A percentile compares a stretch with the other conserved stretches of the same genome.
These are phyloP conservation scores for Hyalella azteca DNA, from an alignment of 2,888 invertebrate species.

Conservation along the genomic window DNA sequence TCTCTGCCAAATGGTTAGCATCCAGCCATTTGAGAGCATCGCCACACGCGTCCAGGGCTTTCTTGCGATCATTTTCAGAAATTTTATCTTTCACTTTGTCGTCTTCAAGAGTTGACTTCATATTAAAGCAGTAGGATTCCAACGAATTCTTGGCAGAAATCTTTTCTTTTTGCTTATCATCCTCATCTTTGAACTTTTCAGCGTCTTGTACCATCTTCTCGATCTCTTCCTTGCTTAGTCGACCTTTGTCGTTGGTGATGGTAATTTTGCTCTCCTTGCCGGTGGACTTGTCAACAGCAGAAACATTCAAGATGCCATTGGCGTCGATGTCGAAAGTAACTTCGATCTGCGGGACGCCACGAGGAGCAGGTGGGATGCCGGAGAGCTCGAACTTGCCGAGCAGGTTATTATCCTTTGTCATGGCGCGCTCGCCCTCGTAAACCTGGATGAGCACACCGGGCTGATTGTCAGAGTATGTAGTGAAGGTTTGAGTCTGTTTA, in stretches of 20 bases:
- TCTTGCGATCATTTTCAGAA: conserved; percentile 73
- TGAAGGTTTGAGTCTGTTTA: conserved; percentile 95
- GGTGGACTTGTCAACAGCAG: conserved; percentile 68
- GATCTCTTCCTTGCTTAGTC: conserved; percentile 90
- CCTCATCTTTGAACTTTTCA: conserved; percentile 74
- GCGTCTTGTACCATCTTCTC: conserved; percentile 85
- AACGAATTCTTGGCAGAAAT: conserved; percentile 83
- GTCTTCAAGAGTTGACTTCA: conserved; percentile 87
- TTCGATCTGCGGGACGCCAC: conserved; percentile 69
- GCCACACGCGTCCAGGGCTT: conserved; percentile 64
- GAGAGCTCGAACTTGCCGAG: conserved; percentile 68
- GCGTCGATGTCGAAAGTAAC: conserved; percentile 70
- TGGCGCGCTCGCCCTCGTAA: conserved; percentile 59
- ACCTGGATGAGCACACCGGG: conserved; percentile 83
- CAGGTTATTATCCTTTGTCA: conserved; percentile 68
- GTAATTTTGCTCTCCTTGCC: conserved; percentile 67
- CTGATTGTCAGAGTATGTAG: conserved; percentile 97
- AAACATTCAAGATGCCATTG: conserved; percentile 69
- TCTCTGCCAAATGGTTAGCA: conserved; percentile 83
- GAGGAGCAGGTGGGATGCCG: conserved; percentile 66
- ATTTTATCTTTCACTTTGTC: conserved; percentile 93
- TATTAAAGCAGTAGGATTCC: conserved; percentile 69
- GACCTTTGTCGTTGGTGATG: conserved; percentile 90
- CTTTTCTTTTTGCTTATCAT: conserved; percentile 66
- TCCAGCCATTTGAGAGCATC: conserved; percentile 68